Evolutionary conservation across 2,888 invertebrate genomes (phyloP).

Genomic region (Tetrapedia diversipes): DNA sequence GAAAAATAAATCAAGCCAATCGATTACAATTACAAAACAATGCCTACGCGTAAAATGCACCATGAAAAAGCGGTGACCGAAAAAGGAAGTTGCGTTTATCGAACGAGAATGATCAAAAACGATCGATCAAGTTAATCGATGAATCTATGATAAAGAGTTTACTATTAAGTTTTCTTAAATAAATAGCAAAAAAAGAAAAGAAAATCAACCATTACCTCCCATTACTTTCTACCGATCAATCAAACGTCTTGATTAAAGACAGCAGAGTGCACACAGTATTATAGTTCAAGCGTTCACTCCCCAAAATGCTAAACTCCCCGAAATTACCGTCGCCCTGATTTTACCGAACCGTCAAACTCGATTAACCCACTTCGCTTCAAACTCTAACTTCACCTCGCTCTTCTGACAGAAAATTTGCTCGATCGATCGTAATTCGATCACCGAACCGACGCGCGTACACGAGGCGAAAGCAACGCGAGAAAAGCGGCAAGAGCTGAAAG

Average conservation of each 20-base stretch:
- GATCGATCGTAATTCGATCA: slow-evolving; percentile 9
- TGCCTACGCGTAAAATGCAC: slow-evolving; percentile 52
- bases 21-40: slow-evolving; percentile 20
- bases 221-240: too few species aligned
- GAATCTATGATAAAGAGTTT: too few species aligned
- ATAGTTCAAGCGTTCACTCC: too few species aligned
- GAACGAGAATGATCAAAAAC: slow-evolving; percentile 6
- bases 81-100: not conserved
- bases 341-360: not conserved
- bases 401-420: not conserved
- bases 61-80: slow-evolving; percentile 1
- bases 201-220: too few species aligned
- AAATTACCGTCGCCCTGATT: not conserved
- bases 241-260: too few species aligned
- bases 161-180: too few species aligned
- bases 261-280: too few species aligned
- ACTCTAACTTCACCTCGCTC: too few species aligned
- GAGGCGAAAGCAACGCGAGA: not conserved
- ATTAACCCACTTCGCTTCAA: not conserved
- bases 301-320: not conserved
- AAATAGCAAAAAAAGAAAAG: too few species aligned
- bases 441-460: not conserved
- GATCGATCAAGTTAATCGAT: slow-evolving; percentile 26
- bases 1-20: slow-evolving; percentile 30
- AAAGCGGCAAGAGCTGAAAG: not conserved